Evolutionary conservation across 2,113 vertebrate genomes (phyloP).

Genomic region (Falco punctatus): DNA sequence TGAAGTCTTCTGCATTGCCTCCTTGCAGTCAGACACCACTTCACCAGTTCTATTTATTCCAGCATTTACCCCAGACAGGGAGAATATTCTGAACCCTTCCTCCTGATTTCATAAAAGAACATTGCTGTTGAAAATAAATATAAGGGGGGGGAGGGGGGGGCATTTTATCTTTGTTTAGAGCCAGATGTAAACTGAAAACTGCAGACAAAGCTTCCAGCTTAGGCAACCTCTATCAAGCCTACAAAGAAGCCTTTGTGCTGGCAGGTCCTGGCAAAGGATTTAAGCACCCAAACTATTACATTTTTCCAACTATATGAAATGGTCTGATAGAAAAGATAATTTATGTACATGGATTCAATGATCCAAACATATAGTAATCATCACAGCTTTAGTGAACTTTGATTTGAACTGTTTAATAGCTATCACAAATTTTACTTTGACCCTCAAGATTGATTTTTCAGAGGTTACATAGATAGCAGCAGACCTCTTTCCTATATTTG

Average conservation of each 20-base stretch:
- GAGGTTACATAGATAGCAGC: neutral
- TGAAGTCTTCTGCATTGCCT: neutral
- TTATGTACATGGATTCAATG: neutral
- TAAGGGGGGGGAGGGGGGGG: neutral
- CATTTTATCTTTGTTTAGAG: neutral
- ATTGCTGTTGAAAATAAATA: neutral
- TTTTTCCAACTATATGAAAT: neutral
- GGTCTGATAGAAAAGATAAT: neutral
- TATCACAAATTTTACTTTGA: neutral
- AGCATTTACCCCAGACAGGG: neutral
- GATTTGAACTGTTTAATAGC: neutral
- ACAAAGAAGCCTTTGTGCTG: conserved; percentile 11
- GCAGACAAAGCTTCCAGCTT: conserved; percentile 7
- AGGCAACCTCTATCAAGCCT: conserved; percentile 5
- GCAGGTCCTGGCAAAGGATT: conserved; percentile 24
- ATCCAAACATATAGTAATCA: neutral
- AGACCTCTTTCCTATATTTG: neutral
- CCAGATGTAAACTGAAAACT: neutral
- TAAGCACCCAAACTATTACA: neutral
- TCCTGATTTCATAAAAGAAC: neutral
- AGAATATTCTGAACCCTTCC: neutral
- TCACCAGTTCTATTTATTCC: neutral
- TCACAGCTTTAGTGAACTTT: neutral
- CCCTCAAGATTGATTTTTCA: neutral
- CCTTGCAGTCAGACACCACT: neutral